These are phyloP conservation scores for Urocitellus parryii DNA, from an alignment of 2,113 vertebrate genomes.

Conservation along the genomic window DNA sequence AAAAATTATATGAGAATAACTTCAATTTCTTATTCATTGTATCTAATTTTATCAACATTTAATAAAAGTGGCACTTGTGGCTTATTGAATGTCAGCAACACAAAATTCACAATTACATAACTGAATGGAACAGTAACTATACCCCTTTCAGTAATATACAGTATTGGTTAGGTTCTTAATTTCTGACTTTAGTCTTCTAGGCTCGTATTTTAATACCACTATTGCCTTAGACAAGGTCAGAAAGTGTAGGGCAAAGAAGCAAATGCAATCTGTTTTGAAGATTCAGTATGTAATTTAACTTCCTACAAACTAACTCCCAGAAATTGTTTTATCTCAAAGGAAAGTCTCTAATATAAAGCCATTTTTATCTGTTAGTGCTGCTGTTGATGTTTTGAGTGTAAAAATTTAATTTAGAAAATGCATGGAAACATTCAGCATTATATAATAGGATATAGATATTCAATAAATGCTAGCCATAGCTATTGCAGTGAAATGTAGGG, in stretches of 20 bases:
- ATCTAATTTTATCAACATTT: conserved; percentile 16
- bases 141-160: not conserved
- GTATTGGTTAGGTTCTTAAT: not conserved
- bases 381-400: not conserved
- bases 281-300: not conserved
- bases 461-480: not conserved
- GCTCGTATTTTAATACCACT: not conserved
- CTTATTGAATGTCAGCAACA: not conserved
- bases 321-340: not conserved
- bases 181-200: not conserved
- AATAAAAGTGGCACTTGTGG: not conserved
- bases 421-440: not conserved
- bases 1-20: conserved; percentile 1
- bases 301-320: not conserved
- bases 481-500: conserved; percentile 16
- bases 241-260: not conserved
- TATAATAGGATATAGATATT: not conserved
- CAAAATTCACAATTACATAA: not conserved
- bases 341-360: not conserved
- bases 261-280: not conserved
- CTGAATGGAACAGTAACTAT: not conserved
- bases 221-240: not conserved
- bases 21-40: not conserved
- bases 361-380: not conserved
- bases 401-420: not conserved